Evolutionary conservation across 2,888 invertebrate genomes (phyloP), one percentile per base, ranked within the genome.

Genomic region (Hypomecis atomaria): DNA sequence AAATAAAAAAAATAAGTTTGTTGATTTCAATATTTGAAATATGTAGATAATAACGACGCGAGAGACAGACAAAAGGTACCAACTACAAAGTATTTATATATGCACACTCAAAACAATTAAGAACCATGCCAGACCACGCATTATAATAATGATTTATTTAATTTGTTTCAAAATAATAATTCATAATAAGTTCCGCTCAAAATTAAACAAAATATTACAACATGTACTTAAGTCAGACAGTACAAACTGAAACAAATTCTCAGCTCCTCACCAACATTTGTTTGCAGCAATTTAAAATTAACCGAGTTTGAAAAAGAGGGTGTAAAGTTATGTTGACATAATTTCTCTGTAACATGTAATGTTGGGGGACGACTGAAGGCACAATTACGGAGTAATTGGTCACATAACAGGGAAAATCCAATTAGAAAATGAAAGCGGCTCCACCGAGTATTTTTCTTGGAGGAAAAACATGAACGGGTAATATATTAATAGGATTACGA

Each of bases 311-410:
- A 70, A 68, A 71, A 67, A 69, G 67, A 68, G 69, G 71, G 59
- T 69, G 66, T 61, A 67, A 71, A 71, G 68, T 73, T 73, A 78
- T 77, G 77, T 77, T 77, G 79, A 77, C 76, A 69, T 80, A 80
- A 79, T 79, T 78, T 69, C 49, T 40, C 34, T 60, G 61, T 67
- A 62, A 65, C 68, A 62, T 67, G 61, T 71, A 73, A 73, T 67
- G 58, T 53, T 65, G 52, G 60, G 62, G 67, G 70, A 68, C 66
- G 66, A 53, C 55, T 66, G 65, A 67, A 65, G 67, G 66, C 53
- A 66, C 70, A 73, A 81, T 82, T 81, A 78, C 73, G 49, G 55
- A 55, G 69, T 79, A 81, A 82, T 77, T 75, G 69, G 71, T 73
- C 75, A 67, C 75, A 69, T 69, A 73, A 80, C 72, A 74, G 62